phyloP scores from a whole-genome alignment of 2,113 vertebrate genomes.

The Accipiter virgatus region DNA sequence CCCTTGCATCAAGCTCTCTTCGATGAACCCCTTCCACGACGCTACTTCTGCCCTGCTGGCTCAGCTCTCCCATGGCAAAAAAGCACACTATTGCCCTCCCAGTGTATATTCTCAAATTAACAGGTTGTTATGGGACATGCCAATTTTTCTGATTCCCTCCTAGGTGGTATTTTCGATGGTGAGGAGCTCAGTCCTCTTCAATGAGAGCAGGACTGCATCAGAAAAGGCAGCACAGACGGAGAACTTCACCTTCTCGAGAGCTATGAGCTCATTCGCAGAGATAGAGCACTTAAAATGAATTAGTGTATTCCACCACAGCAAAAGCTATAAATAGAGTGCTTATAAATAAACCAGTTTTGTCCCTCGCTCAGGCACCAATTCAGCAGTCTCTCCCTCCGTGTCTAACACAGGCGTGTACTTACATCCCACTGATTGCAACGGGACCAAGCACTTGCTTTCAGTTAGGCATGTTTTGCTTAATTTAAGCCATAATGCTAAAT shows the following conservation, averaged over 20 bases:
- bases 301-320: conserved; percentile 62
- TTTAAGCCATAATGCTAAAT: neutral
- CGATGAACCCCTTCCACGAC: neutral
- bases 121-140: neutral
- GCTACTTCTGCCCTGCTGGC: neutral
- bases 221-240: neutral
- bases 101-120: neutral
- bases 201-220: neutral
- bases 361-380: conserved; percentile 30
- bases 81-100: neutral
- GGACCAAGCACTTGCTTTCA: neutral
- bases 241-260: neutral
- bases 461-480: neutral
- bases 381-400: neutral
- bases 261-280: conserved; percentile 44
- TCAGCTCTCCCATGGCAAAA: neutral
- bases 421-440: neutral
- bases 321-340: conserved; percentile 57
- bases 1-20: neutral
- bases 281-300: conserved; percentile 63
- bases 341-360: conserved; percentile 66
- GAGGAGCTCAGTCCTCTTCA: neutral
- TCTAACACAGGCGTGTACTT: neutral
- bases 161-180: neutral
- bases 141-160: neutral